Conservation (phyloP, 2,797 vertebrate genomes). For the Erpetoichthys calabaricus region DNA sequence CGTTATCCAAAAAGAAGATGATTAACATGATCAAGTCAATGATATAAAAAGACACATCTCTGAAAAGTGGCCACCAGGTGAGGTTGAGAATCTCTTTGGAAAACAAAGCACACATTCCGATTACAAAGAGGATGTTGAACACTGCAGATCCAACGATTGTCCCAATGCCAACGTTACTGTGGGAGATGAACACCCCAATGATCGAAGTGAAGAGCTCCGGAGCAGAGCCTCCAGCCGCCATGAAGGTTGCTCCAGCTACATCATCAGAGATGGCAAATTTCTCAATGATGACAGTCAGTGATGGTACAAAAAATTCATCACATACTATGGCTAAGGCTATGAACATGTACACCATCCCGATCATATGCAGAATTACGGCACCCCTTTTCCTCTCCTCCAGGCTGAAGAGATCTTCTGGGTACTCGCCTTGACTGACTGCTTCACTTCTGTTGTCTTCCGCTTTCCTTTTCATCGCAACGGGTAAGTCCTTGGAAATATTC, state of each 20-base stretch:
- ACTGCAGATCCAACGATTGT: conserved; percentile 96
- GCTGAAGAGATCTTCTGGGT: conserved; percentile 75
- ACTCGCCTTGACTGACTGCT: conserved; percentile 58
- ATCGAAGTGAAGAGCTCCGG: conserved; percentile 96
- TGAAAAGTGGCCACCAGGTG: conserved; percentile 97
- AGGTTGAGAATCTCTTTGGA: conserved; percentile 92
- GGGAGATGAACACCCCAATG: conserved; percentile 94
- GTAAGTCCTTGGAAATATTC: conserved; percentile 46
- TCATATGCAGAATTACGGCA: conserved; percentile 78
- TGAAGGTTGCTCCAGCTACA: conserved; percentile 94
- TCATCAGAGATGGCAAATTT: conserved; percentile 87
- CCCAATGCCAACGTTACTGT: conserved; percentile 95
- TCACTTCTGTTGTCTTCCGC: conserved; percentile 35
- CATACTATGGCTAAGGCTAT: conserved; percentile 95
- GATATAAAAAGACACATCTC: conserved; percentile 95
- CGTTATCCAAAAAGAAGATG: conserved; percentile 92
- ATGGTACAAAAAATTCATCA: conserved; percentile 96
- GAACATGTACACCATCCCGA: conserved; percentile 98
- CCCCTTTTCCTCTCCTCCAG: conserved; percentile 66
- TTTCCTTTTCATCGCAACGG: conserved; percentile 44
- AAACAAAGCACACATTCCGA: conserved; percentile 97
- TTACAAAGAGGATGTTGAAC: conserved; percentile 97
- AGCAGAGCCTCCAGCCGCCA: conserved; percentile 94
- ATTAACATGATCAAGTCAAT: conserved; percentile 90
- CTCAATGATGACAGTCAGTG: conserved; percentile 92